Conservation (phyloP, 2,797 vertebrate genomes). For the Balearica regulorum region DNA sequence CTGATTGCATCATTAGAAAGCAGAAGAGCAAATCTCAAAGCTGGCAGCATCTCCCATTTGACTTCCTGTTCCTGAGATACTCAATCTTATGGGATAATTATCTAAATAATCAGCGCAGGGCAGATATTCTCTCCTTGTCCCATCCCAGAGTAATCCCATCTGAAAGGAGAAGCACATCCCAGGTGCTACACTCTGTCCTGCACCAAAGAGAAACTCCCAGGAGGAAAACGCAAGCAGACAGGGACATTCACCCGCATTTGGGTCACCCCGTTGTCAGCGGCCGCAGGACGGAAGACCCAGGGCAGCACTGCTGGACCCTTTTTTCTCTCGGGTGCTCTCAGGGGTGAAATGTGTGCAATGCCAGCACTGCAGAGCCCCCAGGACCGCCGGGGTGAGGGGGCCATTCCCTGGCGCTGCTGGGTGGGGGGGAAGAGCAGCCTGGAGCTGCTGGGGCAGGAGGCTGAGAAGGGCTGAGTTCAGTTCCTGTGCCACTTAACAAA, state of each 20-base stretch:
- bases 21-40: background rate
- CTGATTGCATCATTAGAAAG: background rate
- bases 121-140: background rate
- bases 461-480: background rate
- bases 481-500: background rate
- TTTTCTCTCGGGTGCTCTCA: background rate
- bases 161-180: background rate
- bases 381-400: accelerated
- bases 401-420: background rate
- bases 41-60: background rate
- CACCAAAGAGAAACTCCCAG: background rate
- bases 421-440: background rate
- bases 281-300: accelerated
- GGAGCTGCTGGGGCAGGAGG: background rate
- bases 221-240: background rate
- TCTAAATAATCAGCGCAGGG: background rate
- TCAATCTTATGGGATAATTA: background rate
- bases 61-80: background rate
- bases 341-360: background rate
- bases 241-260: background rate
- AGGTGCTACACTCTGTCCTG: background rate
- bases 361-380: background rate
- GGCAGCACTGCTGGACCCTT: background rate
- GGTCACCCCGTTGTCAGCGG: background rate
- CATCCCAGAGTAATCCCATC: background rate